Evolutionary conservation across 2,113 vertebrate species (phyloP).

Genomic region (Scolopax mira): DNA sequence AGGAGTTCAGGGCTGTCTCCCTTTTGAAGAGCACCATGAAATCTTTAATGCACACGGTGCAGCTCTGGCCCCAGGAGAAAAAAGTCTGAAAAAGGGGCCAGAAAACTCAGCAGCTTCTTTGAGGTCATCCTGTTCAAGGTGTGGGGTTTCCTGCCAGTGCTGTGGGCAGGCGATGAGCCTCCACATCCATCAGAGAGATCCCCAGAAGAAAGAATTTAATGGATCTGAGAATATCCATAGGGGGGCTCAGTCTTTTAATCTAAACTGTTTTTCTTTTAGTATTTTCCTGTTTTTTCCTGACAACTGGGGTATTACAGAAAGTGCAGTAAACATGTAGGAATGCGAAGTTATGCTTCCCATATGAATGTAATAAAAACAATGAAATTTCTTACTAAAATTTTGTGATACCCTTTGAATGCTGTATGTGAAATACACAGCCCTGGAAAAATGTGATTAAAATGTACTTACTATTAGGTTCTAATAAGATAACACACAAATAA

Average conservation of each 20-base stretch:
- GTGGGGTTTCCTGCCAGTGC: constrained; percentile 14
- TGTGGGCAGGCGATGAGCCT: not conserved
- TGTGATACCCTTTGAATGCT: constrained; percentile 15
- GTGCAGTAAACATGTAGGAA: constrained; percentile 62
- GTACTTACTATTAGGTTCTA: not conserved
- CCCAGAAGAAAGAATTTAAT: constrained; percentile 36
- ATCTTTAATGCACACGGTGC: not conserved
- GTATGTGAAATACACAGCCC: not conserved
- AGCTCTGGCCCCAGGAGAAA: not conserved
- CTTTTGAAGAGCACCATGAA: constrained; percentile 25
- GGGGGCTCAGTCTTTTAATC: constrained; percentile 50
- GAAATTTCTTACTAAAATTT: constrained; percentile 33
- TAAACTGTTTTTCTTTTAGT: constrained; percentile 38
- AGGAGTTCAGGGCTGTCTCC: not conserved
- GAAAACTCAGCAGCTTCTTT: constrained; percentile 20
- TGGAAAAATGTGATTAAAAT: not conserved
- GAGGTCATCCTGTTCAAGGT: constrained; percentile 44
- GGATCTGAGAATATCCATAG: constrained; percentile 37
- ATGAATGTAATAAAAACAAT: constrained; percentile 52
- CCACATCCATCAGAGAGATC: constrained; percentile 17
- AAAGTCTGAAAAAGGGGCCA: not conserved
- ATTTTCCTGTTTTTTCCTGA: constrained; percentile 34
- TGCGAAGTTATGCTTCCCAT: constrained; percentile 54
- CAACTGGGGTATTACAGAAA: constrained; percentile 37
- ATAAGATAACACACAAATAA: not conserved